Base-by-base conservation (phyloP, 2,888 invertebrate species). In the Diarsia rubi region DNA sequence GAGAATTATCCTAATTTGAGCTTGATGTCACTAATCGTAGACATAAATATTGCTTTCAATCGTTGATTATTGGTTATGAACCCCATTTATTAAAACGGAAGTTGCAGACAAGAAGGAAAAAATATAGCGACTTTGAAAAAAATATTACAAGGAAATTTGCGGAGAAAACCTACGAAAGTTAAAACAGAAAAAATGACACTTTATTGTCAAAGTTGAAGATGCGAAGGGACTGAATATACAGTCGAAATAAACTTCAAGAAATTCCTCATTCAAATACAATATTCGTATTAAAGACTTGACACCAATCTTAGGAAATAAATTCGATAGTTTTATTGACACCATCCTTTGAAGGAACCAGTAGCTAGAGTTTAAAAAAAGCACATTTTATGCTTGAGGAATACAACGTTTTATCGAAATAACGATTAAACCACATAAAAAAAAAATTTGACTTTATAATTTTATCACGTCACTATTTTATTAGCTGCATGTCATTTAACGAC, bases 1-100 rank as follows among this genome's bases (percentile, higher is more conserved):
- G 88, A 90, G 90, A 89, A 85, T 90, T 90, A 92, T 78, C 90
- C 92, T 95, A 95, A 93, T 91, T 96, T 96, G 96, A 96, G 96
- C 96, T 92, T 90, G 86, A 90, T 92, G 91, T 93, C 88, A 90
- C 88, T 92, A 90, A 91, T 83, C 88, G 85, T 91, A 90, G 86
- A 87, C 80, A 88, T 14, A 68, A 85, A 49, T 95, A 95, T 95
- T 95, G 95, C 95, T 95, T 95, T 91, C 87, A 90, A 90, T 95
- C 92, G 92, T 93, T 94, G 93, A 93, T 90, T 91, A 83, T 87
- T 83, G 85, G 81, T 86, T 83, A 76, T 79, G 66, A 67, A 81
- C 76, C 81, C 78, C 81, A 69, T 82, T 57, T 77, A 81, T 79
- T 75, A 82, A 85, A 75, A 88, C 82, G 71, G 74, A 83, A 86